These are phyloP conservation scores for Drosophila nigritarsus DNA, from an alignment of 2,888 invertebrate genomes.

Conservation along the genomic window DNA sequence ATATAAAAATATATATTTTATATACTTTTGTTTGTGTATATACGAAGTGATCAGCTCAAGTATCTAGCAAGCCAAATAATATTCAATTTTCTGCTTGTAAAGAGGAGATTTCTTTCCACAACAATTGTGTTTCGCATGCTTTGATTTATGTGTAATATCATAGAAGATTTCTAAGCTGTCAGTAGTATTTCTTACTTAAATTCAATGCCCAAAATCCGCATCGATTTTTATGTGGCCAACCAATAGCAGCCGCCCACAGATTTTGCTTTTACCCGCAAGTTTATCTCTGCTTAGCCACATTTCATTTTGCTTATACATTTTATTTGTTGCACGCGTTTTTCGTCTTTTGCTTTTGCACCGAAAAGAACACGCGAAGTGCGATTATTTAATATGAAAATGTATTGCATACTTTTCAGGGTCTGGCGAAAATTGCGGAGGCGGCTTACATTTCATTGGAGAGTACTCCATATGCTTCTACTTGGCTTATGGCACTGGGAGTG, in stretches of 20 bases:
- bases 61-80: not conserved
- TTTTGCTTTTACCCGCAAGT: conserved; percentile 11
- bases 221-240: conserved; percentile 15
- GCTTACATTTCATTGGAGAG: conserved; percentile 49
- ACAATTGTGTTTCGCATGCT: not conserved
- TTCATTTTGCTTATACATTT: conserved; percentile 27
- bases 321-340: conserved; percentile 40
- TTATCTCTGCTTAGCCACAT: conserved; percentile 2
- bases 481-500: not conserved
- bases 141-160: conserved; percentile 39
- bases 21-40: not conserved
- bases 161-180: conserved; percentile 21
- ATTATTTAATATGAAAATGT: conserved; percentile 40
- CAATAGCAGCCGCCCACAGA: conserved; percentile 17
- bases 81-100: not conserved
- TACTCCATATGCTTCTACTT: conserved; percentile 20
- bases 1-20: not conserved
- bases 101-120: not conserved
- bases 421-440: conserved; percentile 43
- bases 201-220: conserved; percentile 33
- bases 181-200: conserved; percentile 19
- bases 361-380: conserved; percentile 28
- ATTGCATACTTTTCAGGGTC: conserved; percentile 61
- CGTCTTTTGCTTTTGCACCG: conserved; percentile 9
- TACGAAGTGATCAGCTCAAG: not conserved